phyloP scores from a whole-genome alignment of 2,113 vertebrate genomes.

The Mugil cephalus region DNA sequence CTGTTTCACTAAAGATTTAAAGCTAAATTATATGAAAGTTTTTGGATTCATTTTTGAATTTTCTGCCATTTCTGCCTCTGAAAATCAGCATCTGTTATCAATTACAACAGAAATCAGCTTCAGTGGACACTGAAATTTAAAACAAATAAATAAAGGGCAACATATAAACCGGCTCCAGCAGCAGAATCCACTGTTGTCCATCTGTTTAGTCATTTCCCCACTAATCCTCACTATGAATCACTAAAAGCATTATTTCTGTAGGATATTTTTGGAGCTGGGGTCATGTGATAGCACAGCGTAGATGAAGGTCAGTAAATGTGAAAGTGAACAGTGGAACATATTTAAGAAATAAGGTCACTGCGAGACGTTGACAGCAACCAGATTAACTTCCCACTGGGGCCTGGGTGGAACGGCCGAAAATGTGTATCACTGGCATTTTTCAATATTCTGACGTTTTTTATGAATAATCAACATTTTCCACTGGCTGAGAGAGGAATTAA shows the following conservation, averaged over 20 bases:
- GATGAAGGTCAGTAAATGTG: background rate
- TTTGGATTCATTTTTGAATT: no score
- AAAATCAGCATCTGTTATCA: no score
- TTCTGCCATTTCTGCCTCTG: no score
- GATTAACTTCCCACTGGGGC: background rate
- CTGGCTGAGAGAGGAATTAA: no score
- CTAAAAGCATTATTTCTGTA: background rate
- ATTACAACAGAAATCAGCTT: background rate
- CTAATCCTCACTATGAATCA: constrained; percentile 23
- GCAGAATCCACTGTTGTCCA: constrained; percentile 38
- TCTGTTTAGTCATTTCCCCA: constrained; percentile 24
- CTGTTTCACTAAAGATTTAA: background rate
- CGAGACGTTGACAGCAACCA: background rate
- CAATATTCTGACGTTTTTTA: no score
- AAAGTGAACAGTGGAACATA: background rate
- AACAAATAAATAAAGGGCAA: background rate
- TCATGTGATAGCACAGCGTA: background rate
- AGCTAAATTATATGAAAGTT: no score
- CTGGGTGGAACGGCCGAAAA: no score
- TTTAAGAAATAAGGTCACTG: background rate
- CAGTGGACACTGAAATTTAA: no score
- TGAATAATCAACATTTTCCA: no score
- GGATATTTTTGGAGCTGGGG: constrained; percentile 15
- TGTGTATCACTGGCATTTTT: no score
- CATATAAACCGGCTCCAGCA: background rate